Conservation (phyloP, 2,113 vertebrate species). For the Blennius ocellaris region DNA sequence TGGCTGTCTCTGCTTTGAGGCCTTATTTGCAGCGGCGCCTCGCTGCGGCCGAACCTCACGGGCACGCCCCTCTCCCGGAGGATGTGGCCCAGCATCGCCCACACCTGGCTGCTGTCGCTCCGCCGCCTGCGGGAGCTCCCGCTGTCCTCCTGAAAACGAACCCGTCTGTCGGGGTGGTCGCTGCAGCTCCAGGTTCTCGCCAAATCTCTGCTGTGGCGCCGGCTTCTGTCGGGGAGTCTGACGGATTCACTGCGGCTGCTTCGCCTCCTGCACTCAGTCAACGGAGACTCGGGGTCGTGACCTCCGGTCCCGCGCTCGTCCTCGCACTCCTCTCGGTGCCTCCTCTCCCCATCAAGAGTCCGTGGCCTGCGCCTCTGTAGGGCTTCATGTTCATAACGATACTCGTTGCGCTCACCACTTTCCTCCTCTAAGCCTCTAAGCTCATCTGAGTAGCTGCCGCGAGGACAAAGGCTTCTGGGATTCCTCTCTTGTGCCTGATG, state of each 20-base stretch:
- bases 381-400: constrained; percentile 13
- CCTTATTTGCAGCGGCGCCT: constrained; percentile 66
- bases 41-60: constrained; percentile 53
- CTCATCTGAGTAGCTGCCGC: constrained; percentile 48
- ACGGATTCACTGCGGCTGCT: constrained; percentile 59
- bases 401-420: constrained; percentile 14
- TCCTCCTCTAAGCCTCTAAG: constrained; percentile 30
- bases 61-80: constrained; percentile 76
- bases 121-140: constrained; percentile 16
- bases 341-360: constrained; percentile 22
- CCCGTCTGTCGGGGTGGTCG: constrained; percentile 71
- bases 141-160: constrained; percentile 73
- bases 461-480: constrained; percentile 44
- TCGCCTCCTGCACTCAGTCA: constrained; percentile 2
- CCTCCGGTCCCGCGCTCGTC: constrained; percentile 11
- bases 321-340: constrained; percentile 17
- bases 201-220: constrained; percentile 42
- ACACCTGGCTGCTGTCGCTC: constrained; percentile 32
- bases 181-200: constrained; percentile 68
- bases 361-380: constrained; percentile 23
- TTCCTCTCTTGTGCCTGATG: constrained; percentile 23
- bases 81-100: constrained; percentile 71
- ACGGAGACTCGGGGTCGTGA: constrained; percentile 17
- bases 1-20: constrained; percentile 65
- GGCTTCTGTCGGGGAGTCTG: constrained; percentile 22